Evolutionary conservation across 1,140 invertebrate genomes (phyloP).

Genomic region (Aleiodes sp.): DNA sequence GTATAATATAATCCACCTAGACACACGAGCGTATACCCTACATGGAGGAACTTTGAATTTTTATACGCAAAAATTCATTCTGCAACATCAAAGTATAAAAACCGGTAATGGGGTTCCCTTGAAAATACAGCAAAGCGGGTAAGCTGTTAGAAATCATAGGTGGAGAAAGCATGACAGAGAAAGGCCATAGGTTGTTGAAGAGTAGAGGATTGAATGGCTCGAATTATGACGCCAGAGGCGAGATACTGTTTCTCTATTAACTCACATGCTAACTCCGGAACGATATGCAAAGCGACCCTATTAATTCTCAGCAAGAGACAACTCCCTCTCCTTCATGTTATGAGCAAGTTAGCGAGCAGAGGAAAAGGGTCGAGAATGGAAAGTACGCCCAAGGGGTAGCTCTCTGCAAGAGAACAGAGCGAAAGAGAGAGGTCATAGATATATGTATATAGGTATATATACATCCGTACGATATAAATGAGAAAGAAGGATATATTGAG

Average conservation of each 20-base stretch:
- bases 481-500: background rate
- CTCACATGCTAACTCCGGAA: constrained; percentile 44
- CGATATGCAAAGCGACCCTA: constrained; percentile 54
- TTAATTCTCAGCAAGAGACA: constrained; percentile 44
- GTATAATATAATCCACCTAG: background rate
- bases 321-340: background rate
- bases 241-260: constrained; percentile 42
- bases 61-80: constrained; percentile 11
- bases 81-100: constrained; percentile 14
- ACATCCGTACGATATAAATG: background rate
- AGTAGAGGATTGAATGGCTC: constrained; percentile 35
- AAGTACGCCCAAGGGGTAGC: constrained; percentile 15
- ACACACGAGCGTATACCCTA: background rate
- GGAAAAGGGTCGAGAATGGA: constrained; percentile 4
- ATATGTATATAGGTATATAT: too few relatives aligned
- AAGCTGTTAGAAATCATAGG: background rate
- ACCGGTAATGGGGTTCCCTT: too few relatives aligned
- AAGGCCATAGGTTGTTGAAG: background rate
- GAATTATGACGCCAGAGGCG: constrained; percentile 47
- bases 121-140: too few relatives aligned
- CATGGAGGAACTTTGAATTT: background rate
- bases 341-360: too few relatives aligned
- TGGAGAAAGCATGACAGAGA: background rate
- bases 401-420: background rate
- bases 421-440: too few relatives aligned